Evolutionary conservation across 2,113 vertebrate genomes (phyloP).

Genomic region (Phoxinus phoxinus): DNA sequence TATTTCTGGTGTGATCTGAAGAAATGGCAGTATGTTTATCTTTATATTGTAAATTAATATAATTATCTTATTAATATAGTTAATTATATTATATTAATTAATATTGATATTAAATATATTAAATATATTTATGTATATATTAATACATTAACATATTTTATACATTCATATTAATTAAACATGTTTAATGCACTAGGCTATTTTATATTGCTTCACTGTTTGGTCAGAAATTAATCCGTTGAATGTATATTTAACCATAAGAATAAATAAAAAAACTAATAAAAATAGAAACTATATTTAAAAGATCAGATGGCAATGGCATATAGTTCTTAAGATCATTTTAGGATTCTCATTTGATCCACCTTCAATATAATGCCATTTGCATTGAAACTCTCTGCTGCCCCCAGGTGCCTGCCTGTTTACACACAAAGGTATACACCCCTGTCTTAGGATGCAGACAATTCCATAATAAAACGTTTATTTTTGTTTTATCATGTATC

Average conservation of each 20-base stretch:
- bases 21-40: neutral
- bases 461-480: neutral
- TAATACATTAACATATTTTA: neutral
- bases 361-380: no score
- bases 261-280: no score
- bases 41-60: neutral
- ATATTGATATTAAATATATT: neutral
- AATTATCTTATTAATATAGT: neutral
- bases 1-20: neutral
- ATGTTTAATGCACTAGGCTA: neutral
- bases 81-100: neutral
- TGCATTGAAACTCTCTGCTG: conserved; percentile 43
- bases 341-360: neutral
- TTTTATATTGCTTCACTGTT: neutral
- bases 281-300: no score
- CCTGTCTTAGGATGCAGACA: neutral
- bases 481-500: neutral
- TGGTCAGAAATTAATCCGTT: neutral
- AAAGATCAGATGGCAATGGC: no score
- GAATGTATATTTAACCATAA: neutral
- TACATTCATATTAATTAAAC: neutral
- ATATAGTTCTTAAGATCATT: no score
- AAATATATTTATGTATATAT: no score
- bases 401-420: conserved; percentile 37
- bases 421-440: neutral